phyloP scores from a whole-genome alignment of 2,797 vertebrate species.

The Brachyalestes nurse region DNA sequence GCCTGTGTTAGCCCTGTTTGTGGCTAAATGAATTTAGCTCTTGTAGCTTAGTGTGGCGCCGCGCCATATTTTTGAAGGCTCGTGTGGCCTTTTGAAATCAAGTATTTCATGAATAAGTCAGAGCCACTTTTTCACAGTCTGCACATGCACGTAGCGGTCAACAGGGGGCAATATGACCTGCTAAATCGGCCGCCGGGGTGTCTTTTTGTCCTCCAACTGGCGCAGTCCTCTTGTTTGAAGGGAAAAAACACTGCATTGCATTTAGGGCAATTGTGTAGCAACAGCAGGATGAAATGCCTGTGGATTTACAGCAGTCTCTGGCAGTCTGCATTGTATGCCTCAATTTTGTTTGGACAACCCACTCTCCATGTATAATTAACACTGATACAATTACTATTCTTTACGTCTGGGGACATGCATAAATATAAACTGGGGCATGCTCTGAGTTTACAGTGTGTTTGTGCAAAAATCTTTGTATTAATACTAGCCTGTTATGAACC shows the following conservation, averaged over 20 bases:
- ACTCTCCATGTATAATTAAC: conserved; percentile 79
- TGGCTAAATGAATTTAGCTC: conserved; percentile 50
- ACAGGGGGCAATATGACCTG: conserved; percentile 81
- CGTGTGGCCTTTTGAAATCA: conserved; percentile 61
- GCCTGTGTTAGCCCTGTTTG: conserved; percentile 35
- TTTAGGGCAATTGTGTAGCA: conserved; percentile 69
- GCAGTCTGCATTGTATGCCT: conserved; percentile 74
- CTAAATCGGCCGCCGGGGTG: conserved; percentile 64
- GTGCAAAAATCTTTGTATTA: conserved; percentile 69
- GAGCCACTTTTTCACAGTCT: conserved; percentile 23
- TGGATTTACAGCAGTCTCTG: conserved; percentile 68
- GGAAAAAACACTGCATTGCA: conserved; percentile 74
- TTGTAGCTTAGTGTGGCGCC: conserved; percentile 42
- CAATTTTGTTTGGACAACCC: conserved; percentile 78
- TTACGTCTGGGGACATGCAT: conserved; percentile 68
- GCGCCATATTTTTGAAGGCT: conserved; percentile 58
- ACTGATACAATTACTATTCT: conserved; percentile 77
- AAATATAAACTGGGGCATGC: conserved; percentile 70
- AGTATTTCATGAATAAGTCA: conserved; percentile 67
- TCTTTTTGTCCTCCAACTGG: conserved; percentile 69
- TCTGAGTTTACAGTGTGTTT: conserved; percentile 71
- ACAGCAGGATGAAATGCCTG: conserved; percentile 60
- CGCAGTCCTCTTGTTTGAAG: conserved; percentile 70
- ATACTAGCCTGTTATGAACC: conserved; percentile 74
- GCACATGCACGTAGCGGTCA: conserved; percentile 56